Percentiles rank a stretch among this genome's conserved stretches.
phyloP scores from a whole-genome alignment of 2,888 invertebrate genomes.

The Pocota personata region DNA sequence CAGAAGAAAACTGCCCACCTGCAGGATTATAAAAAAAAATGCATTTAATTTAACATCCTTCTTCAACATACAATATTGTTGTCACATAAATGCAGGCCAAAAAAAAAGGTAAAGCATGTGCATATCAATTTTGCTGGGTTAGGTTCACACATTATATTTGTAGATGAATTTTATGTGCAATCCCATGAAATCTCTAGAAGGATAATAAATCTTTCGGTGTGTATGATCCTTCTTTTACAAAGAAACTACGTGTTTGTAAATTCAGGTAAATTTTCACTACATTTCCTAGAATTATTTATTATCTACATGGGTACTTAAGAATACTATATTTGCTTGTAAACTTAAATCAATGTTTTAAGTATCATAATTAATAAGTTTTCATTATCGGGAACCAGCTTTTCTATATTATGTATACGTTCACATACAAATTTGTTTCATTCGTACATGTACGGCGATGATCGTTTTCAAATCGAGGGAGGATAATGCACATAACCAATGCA shows the following conservation, averaged over 20 bases:
- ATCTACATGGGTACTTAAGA: neutral
- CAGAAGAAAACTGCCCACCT: constrained; percentile 48
- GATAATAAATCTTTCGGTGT: constrained; percentile 60
- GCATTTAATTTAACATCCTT: constrained; percentile 43
- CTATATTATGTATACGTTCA: neutral
- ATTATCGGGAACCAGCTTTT: neutral
- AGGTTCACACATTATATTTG: constrained; percentile 2
- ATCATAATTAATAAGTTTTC: neutral
- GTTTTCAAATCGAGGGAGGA: neutral
- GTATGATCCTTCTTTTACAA: constrained; percentile 35
- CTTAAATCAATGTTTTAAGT: too few relatives aligned
- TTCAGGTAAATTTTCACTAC: constrained; percentile 10
- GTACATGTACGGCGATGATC: neutral
- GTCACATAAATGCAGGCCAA: constrained; percentile 49
- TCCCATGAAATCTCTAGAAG: constrained; percentile 35
- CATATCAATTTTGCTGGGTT: constrained; percentile 39
- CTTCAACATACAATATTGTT: constrained; percentile 37
- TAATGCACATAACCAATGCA: neutral
- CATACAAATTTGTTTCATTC: neutral
- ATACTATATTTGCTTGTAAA: neutral
- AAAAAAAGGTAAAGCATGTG: constrained; percentile 33
- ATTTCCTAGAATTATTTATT: constrained; percentile 26
- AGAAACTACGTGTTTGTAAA: constrained; percentile 8
- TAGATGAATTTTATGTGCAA: constrained; percentile 28
- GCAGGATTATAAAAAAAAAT: constrained; percentile 48